These are phyloP conservation scores for Phragmatobia fuliginosa DNA, from an alignment of 2,888 invertebrate genomes.

Conservation along the genomic window DNA sequence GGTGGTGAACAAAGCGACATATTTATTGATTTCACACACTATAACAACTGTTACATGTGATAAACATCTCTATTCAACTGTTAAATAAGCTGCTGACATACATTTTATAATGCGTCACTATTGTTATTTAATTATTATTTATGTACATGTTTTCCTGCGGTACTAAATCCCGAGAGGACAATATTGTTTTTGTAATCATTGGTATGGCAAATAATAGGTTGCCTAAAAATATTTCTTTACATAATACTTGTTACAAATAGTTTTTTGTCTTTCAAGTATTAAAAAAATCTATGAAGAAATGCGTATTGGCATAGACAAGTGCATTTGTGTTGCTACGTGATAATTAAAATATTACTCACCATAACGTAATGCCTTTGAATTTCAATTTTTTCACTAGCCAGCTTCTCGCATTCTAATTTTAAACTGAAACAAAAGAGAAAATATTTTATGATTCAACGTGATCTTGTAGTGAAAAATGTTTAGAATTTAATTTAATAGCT, in stretches of 20 bases:
- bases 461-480: slow-evolving; percentile 28
- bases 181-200: neutral
- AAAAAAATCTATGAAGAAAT: neutral
- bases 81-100: slow-evolving; percentile 55
- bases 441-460: slow-evolving; percentile 22
- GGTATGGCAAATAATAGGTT: neutral
- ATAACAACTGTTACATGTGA: slow-evolving; percentile 63
- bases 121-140: slow-evolving; percentile 24
- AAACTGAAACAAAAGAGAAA: slow-evolving; percentile 87
- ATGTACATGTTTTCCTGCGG: slow-evolving; percentile 9
- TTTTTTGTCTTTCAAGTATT: neutral
- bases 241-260: neutral
- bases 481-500: slow-evolving; percentile 34
- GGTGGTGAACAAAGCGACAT: slow-evolving; percentile 67
- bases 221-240: neutral
- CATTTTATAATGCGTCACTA: slow-evolving; percentile 30
- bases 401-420: slow-evolving; percentile 95
- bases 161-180: neutral
- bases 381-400: slow-evolving; percentile 95
- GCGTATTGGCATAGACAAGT: neutral
- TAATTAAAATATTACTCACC: slow-evolving; percentile 86
- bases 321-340: neutral
- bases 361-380: slow-evolving; percentile 96
- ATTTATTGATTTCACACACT: slow-evolving; percentile 73
- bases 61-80: slow-evolving; percentile 67